These are phyloP conservation scores for Palythoa grandis DNA, from an alignment of 92 coral and sea anemone species.

Conservation along the genomic window DNA sequence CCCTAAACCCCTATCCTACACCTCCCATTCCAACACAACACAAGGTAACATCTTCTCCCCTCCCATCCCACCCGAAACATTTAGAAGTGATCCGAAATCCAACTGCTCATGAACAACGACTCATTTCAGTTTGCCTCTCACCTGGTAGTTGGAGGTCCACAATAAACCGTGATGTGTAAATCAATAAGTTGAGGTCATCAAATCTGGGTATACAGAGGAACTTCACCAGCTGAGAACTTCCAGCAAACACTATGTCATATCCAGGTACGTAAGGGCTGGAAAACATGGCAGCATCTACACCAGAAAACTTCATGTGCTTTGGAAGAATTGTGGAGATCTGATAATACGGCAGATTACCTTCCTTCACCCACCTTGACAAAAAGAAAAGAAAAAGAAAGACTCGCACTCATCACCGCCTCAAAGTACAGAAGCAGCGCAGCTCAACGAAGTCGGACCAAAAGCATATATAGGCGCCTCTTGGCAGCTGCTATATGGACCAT, in stretches of 20 bases:
- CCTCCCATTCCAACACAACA: too few species aligned
- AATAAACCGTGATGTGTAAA: constrained; percentile 81
- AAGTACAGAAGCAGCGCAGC: too few species aligned
- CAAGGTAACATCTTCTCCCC: too few species aligned
- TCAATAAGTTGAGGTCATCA: constrained; percentile 58
- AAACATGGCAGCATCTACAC: constrained; percentile 42
- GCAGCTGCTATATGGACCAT: too few species aligned
- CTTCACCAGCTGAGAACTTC: constrained; percentile 38
- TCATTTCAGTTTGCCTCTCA: constrained; percentile 13
- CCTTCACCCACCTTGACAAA: constrained; percentile 82
- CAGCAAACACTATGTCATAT: constrained; percentile 11
- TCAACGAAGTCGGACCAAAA: too few species aligned
- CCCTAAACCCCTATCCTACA: too few species aligned
- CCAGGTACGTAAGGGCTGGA: constrained; percentile 12
- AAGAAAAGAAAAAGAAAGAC: too few species aligned
- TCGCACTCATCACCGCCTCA: too few species aligned
- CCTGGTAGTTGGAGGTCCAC: constrained; percentile 94
- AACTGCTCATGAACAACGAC: too few species aligned
- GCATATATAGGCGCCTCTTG: too few species aligned
- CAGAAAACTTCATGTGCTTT: constrained; percentile 84
- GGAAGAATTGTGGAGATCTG: constrained; percentile 76
- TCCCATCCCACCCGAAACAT: too few species aligned
- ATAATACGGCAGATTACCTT: constrained; percentile 81
- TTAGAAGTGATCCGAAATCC: too few species aligned
- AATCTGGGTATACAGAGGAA: constrained; percentile 55